Conservation (phyloP, 30 jellyfish, hydroid and myxozoan species). For the Sanderia malayensis region DNA sequence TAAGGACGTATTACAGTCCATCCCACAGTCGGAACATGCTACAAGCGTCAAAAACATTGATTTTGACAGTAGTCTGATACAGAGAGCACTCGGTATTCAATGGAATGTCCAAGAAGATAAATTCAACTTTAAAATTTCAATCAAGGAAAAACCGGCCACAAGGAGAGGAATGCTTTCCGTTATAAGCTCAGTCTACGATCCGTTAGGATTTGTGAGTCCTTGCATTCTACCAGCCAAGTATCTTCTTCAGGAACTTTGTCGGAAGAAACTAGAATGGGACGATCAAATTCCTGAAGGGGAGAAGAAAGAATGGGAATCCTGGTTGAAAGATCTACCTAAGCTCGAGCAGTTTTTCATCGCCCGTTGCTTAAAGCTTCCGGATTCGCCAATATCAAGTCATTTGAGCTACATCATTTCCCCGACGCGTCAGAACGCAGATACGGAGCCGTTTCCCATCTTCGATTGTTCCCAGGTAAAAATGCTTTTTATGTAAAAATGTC, state of each 20-base stretch:
- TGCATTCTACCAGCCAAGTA: constrained; percentile 10
- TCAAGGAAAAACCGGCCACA: constrained; percentile 9
- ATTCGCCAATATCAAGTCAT: neutral
- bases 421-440: too few relatives aligned
- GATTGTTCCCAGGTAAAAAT: too few relatives aligned
- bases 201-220: constrained; percentile 30
- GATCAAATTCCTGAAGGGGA: constrained; percentile 10
- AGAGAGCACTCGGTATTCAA: constrained; percentile 41
- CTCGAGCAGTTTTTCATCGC: neutral
- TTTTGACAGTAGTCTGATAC: constrained; percentile 37
- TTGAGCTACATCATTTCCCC: constrained; percentile 33
- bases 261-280: constrained; percentile 29
- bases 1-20: constrained; percentile 25
- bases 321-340: constrained; percentile 15
- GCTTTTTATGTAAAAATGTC: too few relatives aligned
- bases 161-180: constrained; percentile 25
- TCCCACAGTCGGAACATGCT: constrained; percentile 44
- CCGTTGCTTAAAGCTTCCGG: constrained; percentile 13
- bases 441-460: too few relatives aligned
- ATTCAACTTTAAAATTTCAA: neutral
- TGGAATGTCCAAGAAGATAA: constrained; percentile 28
- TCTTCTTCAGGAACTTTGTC: neutral
- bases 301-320: constrained; percentile 1
- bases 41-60: constrained; percentile 19
- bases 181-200: constrained; percentile 29